phyloP scores from a whole-genome alignment of 1,140 invertebrate genomes.

The Drosophila asahinai region DNA sequence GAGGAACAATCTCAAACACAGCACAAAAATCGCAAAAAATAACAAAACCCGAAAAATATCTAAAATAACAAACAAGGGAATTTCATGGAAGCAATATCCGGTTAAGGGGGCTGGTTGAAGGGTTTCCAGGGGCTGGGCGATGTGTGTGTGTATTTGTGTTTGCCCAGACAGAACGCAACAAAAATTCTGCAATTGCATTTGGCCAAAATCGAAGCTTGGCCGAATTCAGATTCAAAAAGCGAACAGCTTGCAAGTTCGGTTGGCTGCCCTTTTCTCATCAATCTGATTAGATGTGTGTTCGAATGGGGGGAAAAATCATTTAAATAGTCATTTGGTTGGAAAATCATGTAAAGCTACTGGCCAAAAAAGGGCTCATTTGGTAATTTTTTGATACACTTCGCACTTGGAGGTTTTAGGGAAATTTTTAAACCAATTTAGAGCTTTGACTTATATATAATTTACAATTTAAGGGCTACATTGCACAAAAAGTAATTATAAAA shows the following conservation, averaged over 20 bases:
- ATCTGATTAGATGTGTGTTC: conserved; percentile 17
- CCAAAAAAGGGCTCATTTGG: neutral
- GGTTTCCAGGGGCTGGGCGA: neutral
- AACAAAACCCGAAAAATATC: conserved; percentile 46
- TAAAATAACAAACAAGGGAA: conserved; percentile 45
- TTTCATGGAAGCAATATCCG: conserved; percentile 35
- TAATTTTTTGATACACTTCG: neutral
- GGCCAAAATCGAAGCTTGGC: conserved; percentile 6
- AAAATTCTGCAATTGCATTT: conserved; percentile 21
- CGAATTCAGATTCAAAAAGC: conserved; percentile 11
- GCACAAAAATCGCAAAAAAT: conserved; percentile 34
- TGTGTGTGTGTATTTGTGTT: conserved; percentile 8
- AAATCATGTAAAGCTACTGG: neutral
- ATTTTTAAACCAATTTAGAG: too few species aligned
- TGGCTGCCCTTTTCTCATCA: conserved; percentile 8
- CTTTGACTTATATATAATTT: too few species aligned
- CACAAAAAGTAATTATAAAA: too few species aligned
- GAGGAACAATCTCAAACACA: conserved; percentile 21
- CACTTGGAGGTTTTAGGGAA: neutral
- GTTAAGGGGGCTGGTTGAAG: neutral
- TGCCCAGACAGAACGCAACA: conserved; percentile 26
- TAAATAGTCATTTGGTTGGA: conserved; percentile 7
- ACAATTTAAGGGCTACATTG: too few species aligned
- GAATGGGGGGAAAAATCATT: conserved; percentile 4
- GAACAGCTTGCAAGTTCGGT: conserved; percentile 8